These are phyloP conservation scores for Pteropus alecto DNA, from an alignment of 2,113 vertebrate genomes.

Conservation along the genomic window DNA sequence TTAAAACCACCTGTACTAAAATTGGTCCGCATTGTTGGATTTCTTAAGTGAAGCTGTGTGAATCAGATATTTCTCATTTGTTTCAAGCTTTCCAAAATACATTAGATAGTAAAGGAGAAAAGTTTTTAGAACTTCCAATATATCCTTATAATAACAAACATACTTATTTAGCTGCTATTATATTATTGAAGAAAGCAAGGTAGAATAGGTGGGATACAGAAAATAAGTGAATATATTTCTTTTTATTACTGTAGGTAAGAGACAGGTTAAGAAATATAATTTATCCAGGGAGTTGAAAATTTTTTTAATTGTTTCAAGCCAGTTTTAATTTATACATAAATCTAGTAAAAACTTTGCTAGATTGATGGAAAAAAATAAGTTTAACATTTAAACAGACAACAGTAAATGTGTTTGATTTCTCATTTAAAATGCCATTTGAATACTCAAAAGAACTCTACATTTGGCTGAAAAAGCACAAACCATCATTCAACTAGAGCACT, in stretches of 20 bases:
- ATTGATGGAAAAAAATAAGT: not conserved
- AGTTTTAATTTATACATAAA: not conserved
- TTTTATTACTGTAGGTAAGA: not conserved
- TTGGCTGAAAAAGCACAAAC: constrained; percentile 45
- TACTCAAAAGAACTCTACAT: constrained; percentile 34
- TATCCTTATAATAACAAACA: not conserved
- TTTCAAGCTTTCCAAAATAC: not conserved
- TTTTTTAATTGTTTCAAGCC: not conserved
- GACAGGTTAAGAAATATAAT: not conserved
- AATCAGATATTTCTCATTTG: not conserved
- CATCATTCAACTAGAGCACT: not conserved
- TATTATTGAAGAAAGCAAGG: not conserved
- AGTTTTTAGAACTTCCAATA: not conserved
- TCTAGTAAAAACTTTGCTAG: not conserved
- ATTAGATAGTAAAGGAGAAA: not conserved
- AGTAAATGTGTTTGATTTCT: not conserved
- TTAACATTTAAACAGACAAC: not conserved
- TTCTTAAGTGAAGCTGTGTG: not conserved
- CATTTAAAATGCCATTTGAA: not conserved
- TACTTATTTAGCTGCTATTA: not conserved
- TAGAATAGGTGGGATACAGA: not conserved
- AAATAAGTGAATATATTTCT: not conserved
- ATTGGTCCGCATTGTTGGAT: not conserved
- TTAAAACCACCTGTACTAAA: not conserved
- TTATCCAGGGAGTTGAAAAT: not conserved